A percentile compares a stretch with the other conserved stretches of the same genome.
These are phyloP conservation scores for Sipha flava DNA, from an alignment of 1,140 invertebrate species.

Conservation along the genomic window DNA sequence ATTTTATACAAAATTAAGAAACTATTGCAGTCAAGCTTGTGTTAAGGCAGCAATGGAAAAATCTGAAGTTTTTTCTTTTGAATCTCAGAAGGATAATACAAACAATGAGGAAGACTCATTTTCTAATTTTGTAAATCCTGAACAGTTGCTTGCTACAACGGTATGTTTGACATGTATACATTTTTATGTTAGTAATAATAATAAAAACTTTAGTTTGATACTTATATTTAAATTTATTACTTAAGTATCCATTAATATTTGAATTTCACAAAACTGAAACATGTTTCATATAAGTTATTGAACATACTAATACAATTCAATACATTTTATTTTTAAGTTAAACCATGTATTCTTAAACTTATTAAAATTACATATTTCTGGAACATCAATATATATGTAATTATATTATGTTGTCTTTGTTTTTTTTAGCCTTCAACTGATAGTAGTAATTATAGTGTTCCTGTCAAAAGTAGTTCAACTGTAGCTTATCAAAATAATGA, in stretches of 20 bases:
- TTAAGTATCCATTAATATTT: too few species aligned
- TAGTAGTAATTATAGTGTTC: not conserved
- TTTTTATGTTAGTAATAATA: not conserved
- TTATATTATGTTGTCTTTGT: not conserved
- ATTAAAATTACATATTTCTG: too few species aligned
- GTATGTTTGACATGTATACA: not conserved
- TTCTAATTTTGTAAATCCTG: not conserved
- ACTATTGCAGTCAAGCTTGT: conserved; percentile 69
- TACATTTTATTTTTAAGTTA: too few species aligned
- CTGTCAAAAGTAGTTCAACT: not conserved
- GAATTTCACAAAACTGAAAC: too few species aligned
- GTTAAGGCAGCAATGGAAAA: conserved; percentile 42
- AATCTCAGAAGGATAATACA: not conserved
- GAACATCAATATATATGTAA: too few species aligned
- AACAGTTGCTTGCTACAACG: not conserved
- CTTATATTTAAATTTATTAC: too few species aligned
- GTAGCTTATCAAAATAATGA: not conserved
- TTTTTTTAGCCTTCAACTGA: not conserved
- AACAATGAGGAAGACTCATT: not conserved
- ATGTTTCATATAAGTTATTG: too few species aligned
- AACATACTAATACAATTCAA: too few species aligned
- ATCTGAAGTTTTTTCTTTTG: not conserved
- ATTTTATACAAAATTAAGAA: conserved; percentile 76
- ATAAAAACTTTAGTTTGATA: too few species aligned
- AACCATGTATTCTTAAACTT: too few species aligned